Evolutionary conservation across 2,113 vertebrate species (phyloP), one percentile per base, ranked within the genome.

Genomic region (Etia nguti): DNA sequence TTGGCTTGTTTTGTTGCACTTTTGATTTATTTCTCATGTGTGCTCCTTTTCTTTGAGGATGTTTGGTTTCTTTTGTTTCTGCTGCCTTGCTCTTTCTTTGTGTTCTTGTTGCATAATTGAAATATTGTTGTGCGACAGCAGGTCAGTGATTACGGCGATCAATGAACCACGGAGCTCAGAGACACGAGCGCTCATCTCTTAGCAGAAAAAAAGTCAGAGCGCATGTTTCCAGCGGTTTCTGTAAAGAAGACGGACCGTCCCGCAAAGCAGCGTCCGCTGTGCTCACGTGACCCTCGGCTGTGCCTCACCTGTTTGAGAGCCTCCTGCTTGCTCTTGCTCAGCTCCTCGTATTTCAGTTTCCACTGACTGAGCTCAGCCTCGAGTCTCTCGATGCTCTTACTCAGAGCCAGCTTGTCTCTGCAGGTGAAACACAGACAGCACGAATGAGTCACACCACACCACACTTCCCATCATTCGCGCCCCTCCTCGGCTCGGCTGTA

Each of bases 281-380:
- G 70, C 10, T 48, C 22, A 1, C 15, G 22, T 2, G 68, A 41
- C 29, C 20, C 65, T n/a, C 38, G 1, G 65, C n/a, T 24, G 24
- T 0, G 13, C 12, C 97, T 95, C 87, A 99, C 99, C 96, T 99
- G 99, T 92, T 99, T 99, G 26, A 99, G 93, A 57, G 97, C 96
- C 88, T 99, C 98, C 84, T 99, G 98, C 89, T 98, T 98, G 94
- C 91, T 98, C 94, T 99, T 99, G 95, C 93, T 98, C 88, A 99
- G 97, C 87, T 99, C 99, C 89, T 99, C 98, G 0, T 98, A 98
- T 93, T 99, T 99, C 83, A 98, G 95, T 94, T 99, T 99, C 98
- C 98, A 99, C 85, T 99, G 98, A 94, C 96, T 98, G 84, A 99
- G 96, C 54, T 99, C 99, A 0, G 95, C 95, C 94, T 99, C 99